phyloP scores from a whole-genome alignment of 2,888 invertebrate genomes.

The Iphiclides podalirius region DNA sequence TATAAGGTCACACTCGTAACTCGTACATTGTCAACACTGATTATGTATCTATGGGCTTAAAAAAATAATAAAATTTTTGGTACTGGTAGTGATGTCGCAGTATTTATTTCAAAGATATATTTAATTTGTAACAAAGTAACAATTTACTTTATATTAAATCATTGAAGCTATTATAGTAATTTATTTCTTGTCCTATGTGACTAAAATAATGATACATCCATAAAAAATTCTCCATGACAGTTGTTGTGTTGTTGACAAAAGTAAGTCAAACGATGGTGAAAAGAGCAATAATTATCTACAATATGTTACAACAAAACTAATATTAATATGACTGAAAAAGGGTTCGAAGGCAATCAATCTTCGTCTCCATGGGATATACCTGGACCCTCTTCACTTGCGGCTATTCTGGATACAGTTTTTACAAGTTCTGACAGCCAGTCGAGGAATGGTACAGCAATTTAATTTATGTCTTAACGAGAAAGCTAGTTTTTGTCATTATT shows the following conservation, averaged over 20 bases:
- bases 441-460: constrained; percentile 53
- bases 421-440: constrained; percentile 70
- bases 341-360: constrained; percentile 57
- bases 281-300: constrained; percentile 26
- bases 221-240: constrained; percentile 8
- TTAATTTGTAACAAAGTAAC: constrained; percentile 13
- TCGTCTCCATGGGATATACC: constrained; percentile 68
- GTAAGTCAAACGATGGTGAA: constrained; percentile 16
- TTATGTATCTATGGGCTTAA: constrained; percentile 16
- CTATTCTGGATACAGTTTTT: constrained; percentile 83
- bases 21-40: no score
- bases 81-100: constrained; percentile 32
- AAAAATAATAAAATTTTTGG: constrained; percentile 27
- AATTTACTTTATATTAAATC: constrained; percentile 2
- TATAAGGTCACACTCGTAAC: background rate
- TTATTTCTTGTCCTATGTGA: background rate
- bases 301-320: constrained; percentile 38
- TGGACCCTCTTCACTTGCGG: constrained; percentile 78
- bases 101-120: constrained; percentile 20
- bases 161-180: background rate
- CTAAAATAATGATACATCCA: constrained; percentile 9
- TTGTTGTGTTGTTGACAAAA: constrained; percentile 30
- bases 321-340: constrained; percentile 65
- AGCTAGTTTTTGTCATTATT: constrained; percentile 2
- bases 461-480: constrained; percentile 15